Evolutionary conservation across 1,140 invertebrate species (phyloP), one percentile per base, ranked within the genome.

Genomic region (Rhyacophila brunnea): DNA sequence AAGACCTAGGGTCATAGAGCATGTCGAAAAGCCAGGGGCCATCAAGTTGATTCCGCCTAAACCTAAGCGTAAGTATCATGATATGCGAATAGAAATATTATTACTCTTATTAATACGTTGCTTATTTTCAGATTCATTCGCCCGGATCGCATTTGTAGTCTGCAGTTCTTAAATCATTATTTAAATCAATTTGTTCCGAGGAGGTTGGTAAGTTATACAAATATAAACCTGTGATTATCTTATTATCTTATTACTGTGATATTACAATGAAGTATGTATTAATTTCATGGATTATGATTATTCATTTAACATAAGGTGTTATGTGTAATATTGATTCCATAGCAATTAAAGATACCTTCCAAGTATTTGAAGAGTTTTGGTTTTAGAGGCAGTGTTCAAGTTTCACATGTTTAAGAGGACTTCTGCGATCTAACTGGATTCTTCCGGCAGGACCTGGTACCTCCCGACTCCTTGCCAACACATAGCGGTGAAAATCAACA

Each of bases 41-140:
- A 91, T 92, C 60, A 94, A 93, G 80, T 74, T 93, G 40, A 92
- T 93, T 68, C 85, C 91, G 61, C 82, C 90, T 58, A 93, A 92
- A 82, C 87, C 88, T 59, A 93, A 92, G 84, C 88, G 92, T 94
- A 87, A 91, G 91, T 89, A 79, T 81, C 63, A 51, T 68, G 65
- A 56, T 51, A 52, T 65, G 64, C 45, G 38, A 63, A 45, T 52
- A 5, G 47, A 60, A 38, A 20, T 28, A 19, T 50, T 60, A 28
- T 35, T 56, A 32, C 44, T 20, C 20, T 43, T 7, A 18, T 17
- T 57, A 49, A 57, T 38, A 38, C 17, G 14, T 36, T 47, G 14
- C 46, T 47, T 48, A 34, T 44, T 63, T 63, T 54, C 61, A 63
- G 61, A 50, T 58, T 7, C 18, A 13, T 13, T 11, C 10, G 48